A percentile compares a stretch with the other conserved stretches of the same genome.
These are phyloP conservation scores for Drosophila bipectinata DNA, from an alignment of 1,140 invertebrate species.

Conservation along the genomic window DNA sequence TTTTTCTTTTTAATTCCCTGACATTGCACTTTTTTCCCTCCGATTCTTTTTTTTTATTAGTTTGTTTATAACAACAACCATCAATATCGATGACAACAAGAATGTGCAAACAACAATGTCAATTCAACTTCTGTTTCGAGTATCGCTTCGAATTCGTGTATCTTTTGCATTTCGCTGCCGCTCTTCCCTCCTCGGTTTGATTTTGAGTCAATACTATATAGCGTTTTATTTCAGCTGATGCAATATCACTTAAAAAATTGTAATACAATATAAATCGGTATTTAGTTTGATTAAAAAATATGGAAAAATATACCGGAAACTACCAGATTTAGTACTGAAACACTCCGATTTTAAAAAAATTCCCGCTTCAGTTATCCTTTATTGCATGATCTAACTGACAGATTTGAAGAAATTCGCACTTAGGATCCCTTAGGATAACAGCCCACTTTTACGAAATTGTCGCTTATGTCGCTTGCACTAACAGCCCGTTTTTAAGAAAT, in stretches of 20 bases:
- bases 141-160: conserved; percentile 31
- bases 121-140: conserved; percentile 34
- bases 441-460: too few relatives aligned
- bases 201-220: neutral
- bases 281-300: conserved; percentile 10
- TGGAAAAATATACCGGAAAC: neutral
- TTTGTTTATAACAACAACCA: conserved; percentile 63
- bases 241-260: conserved; percentile 40
- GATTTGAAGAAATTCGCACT: too few relatives aligned
- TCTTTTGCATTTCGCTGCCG: conserved; percentile 10
- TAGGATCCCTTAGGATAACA: neutral
- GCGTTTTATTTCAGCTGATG: conserved; percentile 49
- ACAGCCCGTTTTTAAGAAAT: too few relatives aligned
- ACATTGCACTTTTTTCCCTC: conserved; percentile 54
- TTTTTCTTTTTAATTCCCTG: conserved; percentile 28
- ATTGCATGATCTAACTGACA: too few relatives aligned
- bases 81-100: conserved; percentile 9
- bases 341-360: neutral
- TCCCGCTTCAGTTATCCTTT: neutral
- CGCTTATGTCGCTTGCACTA: too few relatives aligned
- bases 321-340: neutral
- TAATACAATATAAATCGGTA: conserved; percentile 25
- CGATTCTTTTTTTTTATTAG: conserved; percentile 42
- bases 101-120: conserved; percentile 29
- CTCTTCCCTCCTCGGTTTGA: conserved; percentile 7